phyloP scores from a whole-genome alignment of 2,888 invertebrate species.

The Xestia xanthographa region DNA sequence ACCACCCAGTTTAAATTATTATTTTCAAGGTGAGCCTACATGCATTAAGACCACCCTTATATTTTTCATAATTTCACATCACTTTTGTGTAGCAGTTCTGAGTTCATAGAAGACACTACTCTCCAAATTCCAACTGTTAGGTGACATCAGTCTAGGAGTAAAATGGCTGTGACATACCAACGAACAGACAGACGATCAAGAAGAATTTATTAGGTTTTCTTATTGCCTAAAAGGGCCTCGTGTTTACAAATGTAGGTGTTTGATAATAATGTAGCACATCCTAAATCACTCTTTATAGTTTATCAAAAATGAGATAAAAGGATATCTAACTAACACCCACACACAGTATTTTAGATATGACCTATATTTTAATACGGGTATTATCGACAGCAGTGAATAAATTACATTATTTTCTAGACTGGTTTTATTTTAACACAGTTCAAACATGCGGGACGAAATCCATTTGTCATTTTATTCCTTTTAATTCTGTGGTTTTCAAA shows the following conservation, averaged over 20 bases:
- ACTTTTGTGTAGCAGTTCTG: no score
- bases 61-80: no score
- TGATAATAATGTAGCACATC: neutral
- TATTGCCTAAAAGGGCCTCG: neutral
- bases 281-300: neutral
- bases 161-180: neutral
- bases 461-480: neutral
- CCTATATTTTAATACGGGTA: conserved; percentile 5
- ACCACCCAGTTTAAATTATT: no score
- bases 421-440: neutral
- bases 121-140: no score
- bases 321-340: conserved; percentile 31
- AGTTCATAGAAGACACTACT: no score
- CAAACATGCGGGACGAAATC: neutral
- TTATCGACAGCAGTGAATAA: conserved; percentile 12
- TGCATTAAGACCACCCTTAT: no score
- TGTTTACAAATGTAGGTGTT: neutral
- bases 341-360: neutral
- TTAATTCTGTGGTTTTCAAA: neutral
- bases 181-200: neutral
- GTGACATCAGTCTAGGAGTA: neutral
- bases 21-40: no score
- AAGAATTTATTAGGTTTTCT: neutral
- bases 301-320: neutral
- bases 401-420: neutral